Evolutionary conservation across 1,140 invertebrate genomes (phyloP).

Genomic region (Bombus superbus): DNA sequence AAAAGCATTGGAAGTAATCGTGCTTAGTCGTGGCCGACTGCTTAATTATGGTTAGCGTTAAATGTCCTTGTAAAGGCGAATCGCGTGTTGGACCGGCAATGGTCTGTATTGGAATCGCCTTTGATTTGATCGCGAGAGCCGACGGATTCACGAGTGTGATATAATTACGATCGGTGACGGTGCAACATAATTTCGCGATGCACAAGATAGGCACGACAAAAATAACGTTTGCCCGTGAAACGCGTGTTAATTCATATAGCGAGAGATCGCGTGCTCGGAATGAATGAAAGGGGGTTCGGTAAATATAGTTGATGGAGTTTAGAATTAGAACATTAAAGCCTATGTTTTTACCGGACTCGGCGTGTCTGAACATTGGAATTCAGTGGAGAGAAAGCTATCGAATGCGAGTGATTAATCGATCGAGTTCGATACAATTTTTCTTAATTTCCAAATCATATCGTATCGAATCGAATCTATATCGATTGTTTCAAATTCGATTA

Average conservation of each 20-base stretch:
- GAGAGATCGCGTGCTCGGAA: conserved; percentile 50
- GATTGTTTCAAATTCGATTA: too few relatives aligned
- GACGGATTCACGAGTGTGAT: conserved; percentile 6
- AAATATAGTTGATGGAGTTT: conserved; percentile 60
- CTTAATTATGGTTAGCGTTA: background rate
- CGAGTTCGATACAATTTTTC: background rate
- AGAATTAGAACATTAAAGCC: conserved; percentile 59
- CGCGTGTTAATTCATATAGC: conserved; percentile 52
- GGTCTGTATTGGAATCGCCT: background rate
- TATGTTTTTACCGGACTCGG: conserved; percentile 37
- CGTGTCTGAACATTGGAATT: background rate
- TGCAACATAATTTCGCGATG: conserved; percentile 38
- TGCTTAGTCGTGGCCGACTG: background rate
- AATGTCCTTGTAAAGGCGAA: background rate
- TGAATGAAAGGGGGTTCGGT: conserved; percentile 59
- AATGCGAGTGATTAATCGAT: background rate
- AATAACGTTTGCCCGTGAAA: conserved; percentile 56
- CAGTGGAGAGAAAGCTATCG: background rate
- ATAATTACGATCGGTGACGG: conserved; percentile 23
- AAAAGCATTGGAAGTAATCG: background rate
- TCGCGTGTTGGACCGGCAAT: background rate
- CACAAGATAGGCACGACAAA: conserved; percentile 44
- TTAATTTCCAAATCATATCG: background rate
- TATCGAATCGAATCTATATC: background rate
- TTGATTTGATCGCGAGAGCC: background rate